Percentiles rank a stretch among this genome's conserved stretches.
phyloP scores from a whole-genome alignment of 2,113 vertebrate species.

The Xiphorhynchus elegans region DNA sequence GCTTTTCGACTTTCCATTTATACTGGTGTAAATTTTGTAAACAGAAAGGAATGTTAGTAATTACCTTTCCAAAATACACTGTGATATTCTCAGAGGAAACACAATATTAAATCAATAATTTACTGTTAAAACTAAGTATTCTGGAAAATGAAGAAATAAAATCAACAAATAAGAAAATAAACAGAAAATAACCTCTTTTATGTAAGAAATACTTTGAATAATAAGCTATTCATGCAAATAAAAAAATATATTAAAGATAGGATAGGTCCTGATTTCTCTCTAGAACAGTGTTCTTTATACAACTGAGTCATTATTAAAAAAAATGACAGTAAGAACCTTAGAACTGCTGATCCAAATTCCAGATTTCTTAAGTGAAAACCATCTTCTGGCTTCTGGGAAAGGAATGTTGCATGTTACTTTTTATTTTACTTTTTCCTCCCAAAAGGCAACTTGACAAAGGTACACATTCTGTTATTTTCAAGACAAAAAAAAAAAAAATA shows the following conservation, averaged over 20 bases:
- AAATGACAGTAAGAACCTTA: background rate
- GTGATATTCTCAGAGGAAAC: constrained; percentile 11
- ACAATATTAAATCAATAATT: background rate
- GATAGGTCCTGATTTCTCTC: background rate
- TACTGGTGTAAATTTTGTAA: background rate
- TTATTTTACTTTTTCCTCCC: accelerated
- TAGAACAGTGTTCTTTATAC: background rate
- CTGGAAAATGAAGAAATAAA: background rate
- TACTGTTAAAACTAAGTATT: background rate
- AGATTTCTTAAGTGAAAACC: background rate
- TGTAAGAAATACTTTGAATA: background rate
- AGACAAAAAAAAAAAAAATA: background rate
- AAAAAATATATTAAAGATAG: background rate
- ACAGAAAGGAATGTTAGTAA: background rate
- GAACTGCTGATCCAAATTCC: background rate
- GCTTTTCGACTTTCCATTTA: background rate
- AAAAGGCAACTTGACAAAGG: background rate
- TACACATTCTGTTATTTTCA: background rate
- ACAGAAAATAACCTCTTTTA: no score
- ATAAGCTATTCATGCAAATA: background rate
- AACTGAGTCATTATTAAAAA: background rate
- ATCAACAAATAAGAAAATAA: background rate
- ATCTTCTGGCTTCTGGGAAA: background rate
- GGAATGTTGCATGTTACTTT: background rate
- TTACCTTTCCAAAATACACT: constrained; percentile 8